Evolutionary conservation across 2,113 vertebrate species (phyloP), one percentile per base, ranked within the genome.

Genomic region (Centropus unirufus): DNA sequence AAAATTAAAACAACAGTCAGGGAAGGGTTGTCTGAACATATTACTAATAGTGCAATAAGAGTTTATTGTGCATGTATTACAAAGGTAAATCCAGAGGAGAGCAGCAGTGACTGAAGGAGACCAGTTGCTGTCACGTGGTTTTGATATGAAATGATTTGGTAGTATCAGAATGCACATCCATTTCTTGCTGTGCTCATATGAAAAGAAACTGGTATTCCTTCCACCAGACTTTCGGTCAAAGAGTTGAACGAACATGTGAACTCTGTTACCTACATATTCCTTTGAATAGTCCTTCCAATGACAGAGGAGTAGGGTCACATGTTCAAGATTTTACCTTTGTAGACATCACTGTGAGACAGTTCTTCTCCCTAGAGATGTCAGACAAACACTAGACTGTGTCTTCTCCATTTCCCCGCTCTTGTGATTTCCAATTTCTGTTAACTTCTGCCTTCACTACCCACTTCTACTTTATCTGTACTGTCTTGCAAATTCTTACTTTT

Each of bases 1-100:
- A 92, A 88, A 95, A 95, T 47, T 59, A 76, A 94, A 96, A 83
- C 51, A 90, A 90, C 59, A 90, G 17, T 58, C 36, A 66, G 13
- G 34, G 47, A 80, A 75, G 18, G 26, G 42, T 24, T 84, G 22
- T n/a, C 30, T 89, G 20, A 76, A 44, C 24, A 55, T 76, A 46
- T 30, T 82, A 40, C 23, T 89, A 66, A 93, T 89, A 90, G 81
- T 55, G 39, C 32, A 23, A 24, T 54, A 72, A 39, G 47, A 74
- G 29, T 34, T 68, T 81, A 49, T 59, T 12, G 2, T 17, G 67
- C 21, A 34, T 7, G 14, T 27, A n/a, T 17, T 61, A 46, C 81
- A 57, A 91, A 36, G 4, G 23, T 58, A 79, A 95, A 89, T n/a
- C 46, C 51, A 90, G 58, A 47, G 2, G 22, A 57, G 39, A 78